Percentiles rank a stretch among this genome's conserved stretches.
These are phyloP conservation scores for Pharmacophagus antenor DNA, from an alignment of 2,888 invertebrate genomes.

Conservation along the genomic window DNA sequence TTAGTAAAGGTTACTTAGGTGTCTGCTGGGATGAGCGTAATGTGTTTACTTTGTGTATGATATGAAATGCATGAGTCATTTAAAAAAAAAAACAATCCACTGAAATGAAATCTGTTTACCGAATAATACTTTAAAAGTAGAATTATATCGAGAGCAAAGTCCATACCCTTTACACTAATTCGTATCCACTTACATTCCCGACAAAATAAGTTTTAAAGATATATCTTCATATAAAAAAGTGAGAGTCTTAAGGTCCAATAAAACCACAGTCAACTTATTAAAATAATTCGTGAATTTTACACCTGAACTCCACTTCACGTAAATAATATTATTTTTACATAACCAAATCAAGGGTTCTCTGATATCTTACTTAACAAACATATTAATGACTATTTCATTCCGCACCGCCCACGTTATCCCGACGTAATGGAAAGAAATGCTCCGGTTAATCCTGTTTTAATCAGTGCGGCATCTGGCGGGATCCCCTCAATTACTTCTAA, in stretches of 20 bases:
- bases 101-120: background rate
- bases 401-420: conserved; percentile 26
- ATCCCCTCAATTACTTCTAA: conserved; percentile 74
- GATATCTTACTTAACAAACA: conserved; percentile 15
- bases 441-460: conserved; percentile 70
- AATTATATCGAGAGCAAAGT: too few species aligned
- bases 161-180: too few species aligned
- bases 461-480: conserved; percentile 49
- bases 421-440: conserved; percentile 40
- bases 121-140: background rate
- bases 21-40: background rate
- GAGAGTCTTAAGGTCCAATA: background rate
- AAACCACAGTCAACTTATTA: too few species aligned
- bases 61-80: background rate
- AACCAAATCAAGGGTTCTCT: background rate
- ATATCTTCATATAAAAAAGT: too few species aligned
- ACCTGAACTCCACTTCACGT: too few species aligned
- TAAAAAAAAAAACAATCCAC: background rate
- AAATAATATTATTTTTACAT: background rate
- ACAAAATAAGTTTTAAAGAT: too few species aligned
- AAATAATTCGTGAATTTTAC: too few species aligned
- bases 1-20: conserved; percentile 27
- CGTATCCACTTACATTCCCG: too few species aligned
- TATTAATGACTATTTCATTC: conserved; percentile 25
- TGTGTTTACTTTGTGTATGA: background rate